Conservation (phyloP, 2,797 vertebrate species). For the Bovichtus variegatus region DNA sequence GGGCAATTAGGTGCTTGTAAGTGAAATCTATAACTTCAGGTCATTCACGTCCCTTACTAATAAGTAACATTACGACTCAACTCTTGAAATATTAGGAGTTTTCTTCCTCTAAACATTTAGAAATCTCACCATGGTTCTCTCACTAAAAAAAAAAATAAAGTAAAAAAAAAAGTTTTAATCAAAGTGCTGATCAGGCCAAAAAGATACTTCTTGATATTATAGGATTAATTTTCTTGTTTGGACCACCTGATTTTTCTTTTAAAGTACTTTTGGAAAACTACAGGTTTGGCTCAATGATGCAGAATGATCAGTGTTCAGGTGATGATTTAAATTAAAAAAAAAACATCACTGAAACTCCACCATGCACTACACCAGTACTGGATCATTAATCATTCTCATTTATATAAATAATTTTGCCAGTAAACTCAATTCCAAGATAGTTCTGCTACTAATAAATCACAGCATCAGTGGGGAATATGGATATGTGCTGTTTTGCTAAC, state of each 20-base stretch:
- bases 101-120: not conserved
- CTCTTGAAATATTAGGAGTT: not conserved
- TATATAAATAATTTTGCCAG: slow-evolving; percentile 26
- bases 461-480: slow-evolving; percentile 29
- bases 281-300: not conserved
- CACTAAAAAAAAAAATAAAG: not conserved
- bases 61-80: not conserved
- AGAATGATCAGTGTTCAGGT: slow-evolving; percentile 6
- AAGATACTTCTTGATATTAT: not conserved
- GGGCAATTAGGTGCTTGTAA: not conserved
- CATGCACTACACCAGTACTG: slow-evolving; percentile 5
- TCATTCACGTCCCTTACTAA: not conserved
- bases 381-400: slow-evolving; percentile 48
- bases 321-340: slow-evolving; percentile 1
- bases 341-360: not conserved
- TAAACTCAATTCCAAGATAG: not conserved
- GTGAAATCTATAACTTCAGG: not conserved
- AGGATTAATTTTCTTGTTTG: not conserved
- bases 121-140: not conserved
- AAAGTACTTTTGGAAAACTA: not conserved
- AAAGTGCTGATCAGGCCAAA: not conserved
- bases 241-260: not conserved
- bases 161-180: not conserved
- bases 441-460: slow-evolving; percentile 46
- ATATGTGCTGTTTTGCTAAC: slow-evolving; percentile 35